Evolutionary conservation across 1,140 invertebrate genomes (phyloP).

Genomic region (Anadara kagoshimensis): DNA sequence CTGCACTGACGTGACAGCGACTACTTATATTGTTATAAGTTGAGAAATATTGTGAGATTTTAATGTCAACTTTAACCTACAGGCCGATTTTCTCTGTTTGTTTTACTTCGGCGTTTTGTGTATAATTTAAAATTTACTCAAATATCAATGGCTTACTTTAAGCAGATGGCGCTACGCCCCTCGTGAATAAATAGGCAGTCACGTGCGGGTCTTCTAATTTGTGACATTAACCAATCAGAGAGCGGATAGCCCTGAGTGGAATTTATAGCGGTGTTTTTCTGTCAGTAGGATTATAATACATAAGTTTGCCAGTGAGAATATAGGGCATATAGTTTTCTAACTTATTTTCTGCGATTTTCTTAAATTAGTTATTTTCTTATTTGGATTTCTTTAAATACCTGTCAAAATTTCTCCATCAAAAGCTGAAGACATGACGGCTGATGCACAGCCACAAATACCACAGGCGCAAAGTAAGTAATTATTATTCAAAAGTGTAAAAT

Average conservation of each 20-base stretch:
- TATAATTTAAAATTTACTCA: slow-evolving; percentile 22
- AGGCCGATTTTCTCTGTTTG: slow-evolving; percentile 22
- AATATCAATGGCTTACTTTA: slow-evolving; percentile 34
- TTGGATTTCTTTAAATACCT: slow-evolving; percentile 42
- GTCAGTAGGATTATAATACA: slow-evolving; percentile 16
- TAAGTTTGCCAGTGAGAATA: slow-evolving; percentile 21
- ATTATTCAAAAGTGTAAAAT: too few relatives aligned
- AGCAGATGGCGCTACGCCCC: slow-evolving; percentile 39
- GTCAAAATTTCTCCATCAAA: slow-evolving; percentile 79
- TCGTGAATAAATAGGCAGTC: slow-evolving; percentile 37
- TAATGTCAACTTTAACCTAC: slow-evolving; percentile 24
- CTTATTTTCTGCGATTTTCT: slow-evolving; percentile 13
- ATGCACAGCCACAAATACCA: slow-evolving; percentile 65
- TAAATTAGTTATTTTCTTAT: slow-evolving; percentile 20
- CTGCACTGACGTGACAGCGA: too few relatives aligned
- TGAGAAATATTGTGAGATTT: slow-evolving; percentile 16
- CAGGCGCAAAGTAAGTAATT: slow-evolving; percentile 76
- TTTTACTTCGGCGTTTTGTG: slow-evolving; percentile 16
- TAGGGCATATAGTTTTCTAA: slow-evolving; percentile 19
- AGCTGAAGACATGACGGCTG: slow-evolving; percentile 76
- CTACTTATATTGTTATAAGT: too few relatives aligned
- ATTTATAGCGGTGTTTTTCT: slow-evolving; percentile 41
- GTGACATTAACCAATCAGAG: slow-evolving; percentile 34
- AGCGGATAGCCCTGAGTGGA: slow-evolving; percentile 19
- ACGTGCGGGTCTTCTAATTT: slow-evolving; percentile 32